Conservation (phyloP, 2,113 vertebrate species). For the Zeus faber region DNA sequence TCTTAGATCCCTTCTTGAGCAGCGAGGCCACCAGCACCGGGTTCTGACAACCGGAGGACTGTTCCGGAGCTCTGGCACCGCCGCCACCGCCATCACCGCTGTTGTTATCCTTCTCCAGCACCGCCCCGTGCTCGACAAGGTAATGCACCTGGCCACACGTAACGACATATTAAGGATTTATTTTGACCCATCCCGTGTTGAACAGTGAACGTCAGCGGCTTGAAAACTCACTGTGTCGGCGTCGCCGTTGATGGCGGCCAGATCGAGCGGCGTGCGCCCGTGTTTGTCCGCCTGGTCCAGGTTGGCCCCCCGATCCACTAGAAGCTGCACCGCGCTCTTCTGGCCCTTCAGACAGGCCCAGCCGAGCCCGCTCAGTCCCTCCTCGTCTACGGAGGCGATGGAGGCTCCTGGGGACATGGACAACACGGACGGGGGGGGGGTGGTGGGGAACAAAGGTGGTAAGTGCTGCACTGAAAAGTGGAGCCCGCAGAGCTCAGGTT, state of each 20-base stretch:
- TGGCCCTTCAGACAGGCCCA: conserved; percentile 96
- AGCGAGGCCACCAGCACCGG: conserved; percentile 86
- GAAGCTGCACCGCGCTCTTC: conserved; percentile 80
- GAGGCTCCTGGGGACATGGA: conserved; percentile 75
- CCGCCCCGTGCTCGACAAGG: conserved; percentile 89
- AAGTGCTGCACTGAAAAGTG: too few relatives aligned
- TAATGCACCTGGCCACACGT: conserved; percentile 94
- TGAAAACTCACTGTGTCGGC: conserved; percentile 89
- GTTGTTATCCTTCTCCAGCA: conserved; percentile 91
- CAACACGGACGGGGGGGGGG: too few relatives aligned
- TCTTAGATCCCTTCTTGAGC: conserved; percentile 91
- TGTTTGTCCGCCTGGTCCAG: conserved; percentile 90
- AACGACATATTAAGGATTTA: too few relatives aligned
- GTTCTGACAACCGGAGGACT: conserved; percentile 87
- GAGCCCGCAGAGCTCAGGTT: too few relatives aligned
- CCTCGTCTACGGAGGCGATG: conserved; percentile 85
- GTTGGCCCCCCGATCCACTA: conserved; percentile 86
- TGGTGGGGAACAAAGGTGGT: too few relatives aligned
- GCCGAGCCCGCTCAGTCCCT: conserved; percentile 87
- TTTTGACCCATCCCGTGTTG: too few relatives aligned
- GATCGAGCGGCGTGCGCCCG: conserved; percentile 90
- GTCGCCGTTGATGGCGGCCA: conserved; percentile 93
- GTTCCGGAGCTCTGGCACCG: conserved; percentile 84
- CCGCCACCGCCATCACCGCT: too few relatives aligned
- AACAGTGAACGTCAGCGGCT: too few relatives aligned